phyloP scores from a whole-genome alignment of 2,888 invertebrate genomes.

The Meteorus colon region DNA sequence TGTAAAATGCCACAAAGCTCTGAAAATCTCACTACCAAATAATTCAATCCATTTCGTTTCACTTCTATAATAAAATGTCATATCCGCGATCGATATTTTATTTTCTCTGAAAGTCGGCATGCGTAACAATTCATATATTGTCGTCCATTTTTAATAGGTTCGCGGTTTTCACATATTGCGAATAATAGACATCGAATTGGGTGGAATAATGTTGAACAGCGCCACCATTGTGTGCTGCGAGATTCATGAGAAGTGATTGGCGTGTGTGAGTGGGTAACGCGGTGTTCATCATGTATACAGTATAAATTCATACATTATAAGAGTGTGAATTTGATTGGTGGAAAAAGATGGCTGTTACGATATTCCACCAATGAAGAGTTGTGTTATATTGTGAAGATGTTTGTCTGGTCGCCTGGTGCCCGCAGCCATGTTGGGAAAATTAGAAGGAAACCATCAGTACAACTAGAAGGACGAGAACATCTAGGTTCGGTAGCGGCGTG shows the following conservation, averaged over 20 bases:
- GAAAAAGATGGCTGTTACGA: conserved; percentile 41
- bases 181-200: neutral
- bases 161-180: neutral
- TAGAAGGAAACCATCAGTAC: conserved; percentile 75
- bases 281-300: conserved; percentile 8
- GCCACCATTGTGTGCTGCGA: neutral
- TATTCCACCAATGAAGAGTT: conserved; percentile 52
- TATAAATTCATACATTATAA: conserved; percentile 21
- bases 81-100: no score
- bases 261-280: neutral
- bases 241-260: neutral
- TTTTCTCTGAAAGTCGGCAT: no score
- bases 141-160: neutral
- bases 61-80: no score
- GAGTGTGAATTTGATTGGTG: conserved; percentile 47
- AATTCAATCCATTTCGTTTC: no score
- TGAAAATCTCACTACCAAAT: no score
- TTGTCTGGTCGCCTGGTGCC: conserved; percentile 66
- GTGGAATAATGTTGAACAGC: neutral
- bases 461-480: conserved; percentile 75
- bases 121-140: neutral
- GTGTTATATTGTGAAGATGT: conserved; percentile 59
- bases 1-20: no score
- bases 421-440: conserved; percentile 72
- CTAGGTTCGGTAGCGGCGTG: conserved; percentile 75